These are phyloP conservation scores for Chitala chitala DNA, from an alignment of 2,113 vertebrate species.

Conservation along the genomic window DNA sequence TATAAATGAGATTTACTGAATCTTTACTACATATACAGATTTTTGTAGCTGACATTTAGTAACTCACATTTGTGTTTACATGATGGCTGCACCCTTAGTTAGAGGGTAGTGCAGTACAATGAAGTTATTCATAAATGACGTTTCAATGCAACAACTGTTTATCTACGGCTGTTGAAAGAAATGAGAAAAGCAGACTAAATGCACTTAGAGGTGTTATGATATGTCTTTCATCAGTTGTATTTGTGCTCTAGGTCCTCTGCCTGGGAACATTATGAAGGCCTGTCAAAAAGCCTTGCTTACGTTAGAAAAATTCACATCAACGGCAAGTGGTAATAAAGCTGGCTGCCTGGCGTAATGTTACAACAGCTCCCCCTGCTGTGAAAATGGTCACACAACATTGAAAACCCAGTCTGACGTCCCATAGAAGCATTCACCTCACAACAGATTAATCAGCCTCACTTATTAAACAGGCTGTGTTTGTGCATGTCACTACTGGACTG, in stretches of 20 bases:
- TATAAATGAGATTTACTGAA: neutral
- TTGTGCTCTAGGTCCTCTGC: conserved; percentile 1
- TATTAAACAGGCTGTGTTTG: neutral
- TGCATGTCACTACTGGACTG: neutral
- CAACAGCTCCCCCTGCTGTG: conserved; percentile 11
- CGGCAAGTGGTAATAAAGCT: neutral
- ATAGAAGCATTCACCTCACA: neutral
- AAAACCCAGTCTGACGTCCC: neutral
- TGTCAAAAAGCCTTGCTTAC: neutral
- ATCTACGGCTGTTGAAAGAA: neutral
- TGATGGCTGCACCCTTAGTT: neutral
- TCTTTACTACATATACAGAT: neutral
- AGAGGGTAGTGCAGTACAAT: neutral
- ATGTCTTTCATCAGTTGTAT: neutral
- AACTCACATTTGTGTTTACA: neutral
- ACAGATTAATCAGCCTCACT: neutral
- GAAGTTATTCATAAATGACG: neutral
- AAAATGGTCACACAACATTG: neutral
- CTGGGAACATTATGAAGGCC: neutral
- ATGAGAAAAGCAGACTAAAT: neutral
- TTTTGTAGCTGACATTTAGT: neutral
- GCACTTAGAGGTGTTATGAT: neutral
- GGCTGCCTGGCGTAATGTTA: neutral
- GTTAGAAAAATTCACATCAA: neutral
- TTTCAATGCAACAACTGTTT: neutral